Base-by-base conservation (phyloP, 2,888 invertebrate species). In the Polymixis flavicincta region DNA sequence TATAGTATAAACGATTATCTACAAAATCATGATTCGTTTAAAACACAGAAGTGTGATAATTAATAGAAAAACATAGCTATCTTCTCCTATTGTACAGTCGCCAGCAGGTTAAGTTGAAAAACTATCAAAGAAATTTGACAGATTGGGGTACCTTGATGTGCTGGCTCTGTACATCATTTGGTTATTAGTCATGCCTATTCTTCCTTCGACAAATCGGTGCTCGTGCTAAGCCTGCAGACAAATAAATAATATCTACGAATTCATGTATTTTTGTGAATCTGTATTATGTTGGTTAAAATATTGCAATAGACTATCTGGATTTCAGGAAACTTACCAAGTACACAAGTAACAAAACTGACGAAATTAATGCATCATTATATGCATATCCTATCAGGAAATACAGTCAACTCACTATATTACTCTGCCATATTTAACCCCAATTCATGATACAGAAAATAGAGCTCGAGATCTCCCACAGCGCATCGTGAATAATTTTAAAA, bases 401-500 rank as follows among this genome's bases (percentile, higher is more conserved):
- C 7, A 45, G 6, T 6, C 6, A 42, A 9, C 8, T 17, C 14
- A 28, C 7, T 55, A 11, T 52, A n/a, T 3, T 32, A 32, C 32
- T 32, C 2, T 32, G 32, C 32, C 32, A 32, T 32, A 1, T 9
- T 52, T n/a, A 32, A 63, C n/a, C 22, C 6, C n/a, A 42, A 3
- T 11, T 65, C 28, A 22, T 3, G 9, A 45, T 19, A 45, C 11
- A 55, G n/a, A 4, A 55, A 72, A 14, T 45, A 45, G 54, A 32
- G 55, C 54, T n/a, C 28, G 6, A 73, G 32, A 57, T 73, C 57
- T 74, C 57, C 13, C 25, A 25, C 14, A 37, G 22, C 37, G 37
- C 11, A 60, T 48, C n/a, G 37, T 78, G 25, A 57, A 79, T 71
- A 63, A 64, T 63, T 52, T 45, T 60, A 60, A 80, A 71, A 52